Base-by-base conservation (phyloP, 2,113 vertebrate species). In the Nematolebias whitei region DNA sequence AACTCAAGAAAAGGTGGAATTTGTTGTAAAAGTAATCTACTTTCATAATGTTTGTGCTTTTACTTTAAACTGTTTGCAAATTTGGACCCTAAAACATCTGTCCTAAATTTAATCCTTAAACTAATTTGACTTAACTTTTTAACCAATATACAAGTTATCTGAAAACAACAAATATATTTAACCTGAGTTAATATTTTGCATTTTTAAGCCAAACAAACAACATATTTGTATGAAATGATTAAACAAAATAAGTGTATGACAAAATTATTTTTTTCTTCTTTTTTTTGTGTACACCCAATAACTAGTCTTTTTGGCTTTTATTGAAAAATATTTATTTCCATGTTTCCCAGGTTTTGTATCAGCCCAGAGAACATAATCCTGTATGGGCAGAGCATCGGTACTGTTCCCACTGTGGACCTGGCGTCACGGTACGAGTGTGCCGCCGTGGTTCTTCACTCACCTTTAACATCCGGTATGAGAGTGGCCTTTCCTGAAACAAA, bases 401-500 rank as follows among this genome's bases (percentile, higher is more conserved):
- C 97, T 0, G 97, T 98, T 59, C 96, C 97, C 85, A 96, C 97
- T 0, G 96, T 98, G 1, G 97, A 98, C 84, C 86, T 98, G 87
- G 96, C 95, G 2, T 97, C 97, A 0, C 95, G 97, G 59, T 98
- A 98, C 0, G 96, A 98, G 87, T 98, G 96, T 0, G 97, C 96
- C 0, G 97, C 97, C 0, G 96, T 98, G 2, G 93, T 98, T 51
- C 93, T 98, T 47, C 97, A 98, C 78, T 98, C 97, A 0, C 96
- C 97, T 0, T 92, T 98, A 56, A 98, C 96, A 22, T 98, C 97
- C 0, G 97, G 97, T 87, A 98, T 98, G 96, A 91, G 97, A 49
- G 97, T 98, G 5, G 97, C 96, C 74, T 98, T 98, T 84, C 97
- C 97, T 0, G 96, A 99, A 63, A 98, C 96, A 62, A 98, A 95